These are phyloP conservation scores for Leucoraja ocellata DNA, from an alignment of 2,797 vertebrate genomes.

Conservation along the genomic window DNA sequence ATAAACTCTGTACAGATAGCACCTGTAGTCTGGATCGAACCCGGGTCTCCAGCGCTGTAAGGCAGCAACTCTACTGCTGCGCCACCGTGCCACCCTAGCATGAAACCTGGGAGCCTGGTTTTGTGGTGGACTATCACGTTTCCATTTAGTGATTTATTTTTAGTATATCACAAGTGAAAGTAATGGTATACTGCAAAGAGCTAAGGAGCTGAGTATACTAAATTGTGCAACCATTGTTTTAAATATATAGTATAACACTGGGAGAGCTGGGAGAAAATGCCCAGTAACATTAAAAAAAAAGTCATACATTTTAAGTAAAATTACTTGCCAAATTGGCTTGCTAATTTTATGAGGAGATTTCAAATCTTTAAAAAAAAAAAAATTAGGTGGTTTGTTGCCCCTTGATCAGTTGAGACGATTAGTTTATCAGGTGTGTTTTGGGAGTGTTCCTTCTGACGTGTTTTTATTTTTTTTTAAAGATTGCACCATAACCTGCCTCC, in stretches of 20 bases:
- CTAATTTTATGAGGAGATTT: neutral
- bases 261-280: neutral
- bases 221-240: neutral
- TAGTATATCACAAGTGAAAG: neutral
- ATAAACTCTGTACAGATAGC: no score
- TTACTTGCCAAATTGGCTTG: neutral
- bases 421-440: constrained; percentile 57
- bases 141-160: neutral
- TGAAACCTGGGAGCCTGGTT: neutral
- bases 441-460: constrained; percentile 67
- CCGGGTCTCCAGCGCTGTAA: no score
- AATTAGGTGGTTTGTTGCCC: neutral
- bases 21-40: no score
- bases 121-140: neutral
- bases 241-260: neutral
- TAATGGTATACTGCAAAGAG: neutral
- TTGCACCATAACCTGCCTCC: constrained; percentile 85
- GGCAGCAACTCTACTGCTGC: no score
- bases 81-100: no score
- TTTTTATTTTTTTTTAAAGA: constrained; percentile 62
- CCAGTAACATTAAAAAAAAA: neutral
- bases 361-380: no score
- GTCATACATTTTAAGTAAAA: no score
- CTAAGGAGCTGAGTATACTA: neutral
- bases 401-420: neutral